phyloP scores from a whole-genome alignment of 1,140 invertebrate species.

The Cydia pomonella region DNA sequence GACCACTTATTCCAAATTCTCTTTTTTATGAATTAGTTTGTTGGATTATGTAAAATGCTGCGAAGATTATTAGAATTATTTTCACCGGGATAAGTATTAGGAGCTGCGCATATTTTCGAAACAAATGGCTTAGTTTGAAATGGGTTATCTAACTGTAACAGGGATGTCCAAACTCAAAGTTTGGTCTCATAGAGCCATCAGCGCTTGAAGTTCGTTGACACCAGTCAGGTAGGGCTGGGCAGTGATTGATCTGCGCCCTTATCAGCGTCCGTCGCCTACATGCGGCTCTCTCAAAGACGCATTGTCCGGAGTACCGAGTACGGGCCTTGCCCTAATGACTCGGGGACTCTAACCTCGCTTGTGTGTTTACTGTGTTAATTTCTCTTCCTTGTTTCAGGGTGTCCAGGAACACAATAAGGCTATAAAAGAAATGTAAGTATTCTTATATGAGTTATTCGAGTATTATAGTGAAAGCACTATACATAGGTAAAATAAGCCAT shows the following conservation, averaged over 20 bases:
- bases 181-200: constrained; percentile 69
- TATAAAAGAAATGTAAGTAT: constrained; percentile 60
- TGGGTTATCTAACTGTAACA: not conserved
- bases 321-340: constrained; percentile 56
- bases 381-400: constrained; percentile 61
- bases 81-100: not conserved
- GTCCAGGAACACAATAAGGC: constrained; percentile 46
- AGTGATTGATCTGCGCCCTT: constrained; percentile 77
- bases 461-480: not conserved
- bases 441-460: not conserved
- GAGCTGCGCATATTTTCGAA: not conserved
- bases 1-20: constrained; percentile 29
- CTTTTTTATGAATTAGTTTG: constrained; percentile 31
- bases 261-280: constrained; percentile 71
- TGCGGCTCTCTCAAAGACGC: constrained; percentile 74
- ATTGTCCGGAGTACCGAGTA: constrained; percentile 61
- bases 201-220: constrained; percentile 62
- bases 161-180: not conserved
- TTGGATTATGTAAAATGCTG: constrained; percentile 18
- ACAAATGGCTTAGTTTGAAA: not conserved
- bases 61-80: constrained; percentile 12
- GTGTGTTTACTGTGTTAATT: constrained; percentile 35
- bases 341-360: constrained; percentile 27
- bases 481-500: not conserved
- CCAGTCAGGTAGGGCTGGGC: constrained; percentile 70